Base-by-base conservation (phyloP, 2,113 vertebrate genomes). In the Polypterus bichir region DNA sequence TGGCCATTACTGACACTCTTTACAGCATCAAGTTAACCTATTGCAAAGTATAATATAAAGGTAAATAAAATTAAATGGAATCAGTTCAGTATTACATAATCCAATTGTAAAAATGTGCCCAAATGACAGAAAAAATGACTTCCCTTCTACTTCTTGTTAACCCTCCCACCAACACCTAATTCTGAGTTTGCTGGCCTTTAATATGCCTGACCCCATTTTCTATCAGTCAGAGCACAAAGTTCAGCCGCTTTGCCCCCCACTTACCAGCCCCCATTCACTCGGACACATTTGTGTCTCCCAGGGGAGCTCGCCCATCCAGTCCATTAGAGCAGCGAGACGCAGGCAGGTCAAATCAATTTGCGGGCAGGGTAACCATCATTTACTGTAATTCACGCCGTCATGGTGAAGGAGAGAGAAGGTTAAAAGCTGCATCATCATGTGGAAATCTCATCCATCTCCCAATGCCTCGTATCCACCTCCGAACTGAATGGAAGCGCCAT, bases 391-490 rank as follows among this genome's bases (percentile, higher is more conserved):
- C 86, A 83, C 79, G 76, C 79, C 81, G 76, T 88, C 85, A 78
- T 77, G 73, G 78, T 86, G 83, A 88, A 91, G 85, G 86, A 88
- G 88, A 92, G 78, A 82, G 84, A 84, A 91, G 89, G 89, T 86
- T 89, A 89, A 89, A 87, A 86, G 89, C 82, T 69, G 74, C 76
- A 80, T 80, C 68, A 74, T 69, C 66, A 64, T 68, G 76, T 75
- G 70, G 56, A 58, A 66, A 61, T 69, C 79, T 87, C 86, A 86
- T 89, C 77, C 74, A 67, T 91, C 88, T 86, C 75, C 76, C 68
- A 63, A 73, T 68, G 67, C 70, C 71, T 74, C 71, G 74, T 74
- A 73, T 72, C 71, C 75, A 70, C 68, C 76, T 75, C 82, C 82
- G 27, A 27, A 27, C 27, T 27, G 27, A 27, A 27, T 27, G 27